Evolutionary conservation across 2,888 invertebrate species (phyloP), one percentile per base, ranked within the genome.

Genomic region (Platycheirus albimanus): DNA sequence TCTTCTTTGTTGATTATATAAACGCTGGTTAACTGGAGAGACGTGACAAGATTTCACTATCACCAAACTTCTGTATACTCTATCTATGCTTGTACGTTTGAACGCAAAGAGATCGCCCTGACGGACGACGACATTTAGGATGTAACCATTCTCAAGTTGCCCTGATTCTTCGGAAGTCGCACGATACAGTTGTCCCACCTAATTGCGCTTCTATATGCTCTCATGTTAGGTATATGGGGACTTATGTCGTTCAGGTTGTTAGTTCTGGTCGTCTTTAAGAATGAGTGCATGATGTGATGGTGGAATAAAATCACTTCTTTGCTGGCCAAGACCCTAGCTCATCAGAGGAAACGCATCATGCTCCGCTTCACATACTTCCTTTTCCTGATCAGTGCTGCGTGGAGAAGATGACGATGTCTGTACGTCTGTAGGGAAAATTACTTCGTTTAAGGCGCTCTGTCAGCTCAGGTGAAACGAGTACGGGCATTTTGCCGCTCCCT

Each of bases 321-420:
- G 66, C 70, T 41, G 74, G 66, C 71, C 77, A 75, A 70, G 49
- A 51, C 24, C 56, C 64, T 20, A 33, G n/a, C 19, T 24, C 30
- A 28, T 51, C 69, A 66, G 75, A 85, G 85, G 86, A 85, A 85
- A 86, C 85, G 80, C 85, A 86, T 86, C 85, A 85, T 85, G 86
- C 86, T 85, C 83, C 83, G 85, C 84, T 86, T 83, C 63, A 78
- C 84, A 77, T 83, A 86, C 86, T 86, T 86, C 86, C 86, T 85
- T 86, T 85, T 86, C 85, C 86, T 85, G 86, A 85, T 78, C 86
- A 86, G 58, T 77, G 85, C 85, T 75, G 85, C 83, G 86, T 85
- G 85, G 85, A 85, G 85, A 86, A 86, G 85, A 84, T 78, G 80
- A 64, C 79, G 84, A 84, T 36, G 79, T 72, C 63, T 52, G 20